phyloP scores from a whole-genome alignment of 2,113 vertebrate species.

The Otolemur garnettii region DNA sequence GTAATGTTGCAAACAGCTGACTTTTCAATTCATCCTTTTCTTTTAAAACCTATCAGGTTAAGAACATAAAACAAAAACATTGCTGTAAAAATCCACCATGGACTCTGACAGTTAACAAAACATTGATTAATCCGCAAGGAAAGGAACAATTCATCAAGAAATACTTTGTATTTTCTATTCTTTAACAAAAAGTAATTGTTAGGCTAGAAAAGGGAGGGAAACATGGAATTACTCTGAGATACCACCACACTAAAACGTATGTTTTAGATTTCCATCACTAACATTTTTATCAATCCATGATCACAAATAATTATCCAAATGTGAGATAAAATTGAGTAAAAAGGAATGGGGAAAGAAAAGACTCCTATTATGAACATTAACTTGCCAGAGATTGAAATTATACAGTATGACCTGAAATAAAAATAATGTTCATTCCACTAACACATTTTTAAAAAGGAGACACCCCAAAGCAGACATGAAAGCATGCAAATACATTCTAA shows the following conservation, averaged over 20 bases:
- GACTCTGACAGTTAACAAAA: constrained; percentile 23
- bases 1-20: constrained; percentile 90
- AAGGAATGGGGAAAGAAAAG: not conserved
- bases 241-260: not conserved
- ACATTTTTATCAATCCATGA: constrained; percentile 48
- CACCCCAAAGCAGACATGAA: not conserved
- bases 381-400: constrained; percentile 26
- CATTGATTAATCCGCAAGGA: not conserved
- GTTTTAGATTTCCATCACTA: constrained; percentile 49
- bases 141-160: constrained; percentile 49
- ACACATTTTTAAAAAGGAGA: not conserved
- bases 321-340: constrained; percentile 36
- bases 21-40: constrained; percentile 91
- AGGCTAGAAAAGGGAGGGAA: not conserved
- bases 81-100: constrained; percentile 9
- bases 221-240: not conserved
- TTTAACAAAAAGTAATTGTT: constrained; percentile 16
- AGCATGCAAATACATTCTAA: not conserved
- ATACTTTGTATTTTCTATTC: constrained; percentile 8
- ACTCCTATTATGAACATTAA: not conserved
- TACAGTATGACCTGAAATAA: constrained; percentile 49
- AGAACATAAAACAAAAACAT: constrained; percentile 59
- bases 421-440: not conserved
- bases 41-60: constrained; percentile 88
- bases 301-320: constrained; percentile 53